These are phyloP conservation scores for Protonemura montana DNA, from an alignment of 2,888 invertebrate genomes.

Conservation along the genomic window DNA sequence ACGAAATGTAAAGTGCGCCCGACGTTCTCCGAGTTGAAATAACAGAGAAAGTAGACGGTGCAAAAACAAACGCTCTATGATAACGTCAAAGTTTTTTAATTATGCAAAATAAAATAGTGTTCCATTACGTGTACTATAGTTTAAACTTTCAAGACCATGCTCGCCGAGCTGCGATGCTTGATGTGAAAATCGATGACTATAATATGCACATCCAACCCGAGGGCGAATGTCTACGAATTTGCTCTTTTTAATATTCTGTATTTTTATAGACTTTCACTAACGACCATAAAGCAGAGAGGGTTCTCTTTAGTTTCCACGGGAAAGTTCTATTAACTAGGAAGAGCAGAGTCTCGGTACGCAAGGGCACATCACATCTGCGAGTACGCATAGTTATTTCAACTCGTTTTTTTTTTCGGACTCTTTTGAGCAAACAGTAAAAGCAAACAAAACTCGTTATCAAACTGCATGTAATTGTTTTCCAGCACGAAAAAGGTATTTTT, in stretches of 20 bases:
- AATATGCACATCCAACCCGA: no score
- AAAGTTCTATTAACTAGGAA: background rate
- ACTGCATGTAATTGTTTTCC: background rate
- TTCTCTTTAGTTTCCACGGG: background rate
- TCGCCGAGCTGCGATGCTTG: background rate
- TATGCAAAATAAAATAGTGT: background rate
- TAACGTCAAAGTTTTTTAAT: background rate
- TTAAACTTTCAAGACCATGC: background rate
- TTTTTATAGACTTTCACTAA: slow-evolving; percentile 17
- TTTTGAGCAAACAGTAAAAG: background rate
- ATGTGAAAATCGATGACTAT: background rate
- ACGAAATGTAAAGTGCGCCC: background rate
- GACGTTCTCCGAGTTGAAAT: background rate
- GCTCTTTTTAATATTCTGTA: slow-evolving; percentile 24
- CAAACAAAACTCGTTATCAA: background rate
- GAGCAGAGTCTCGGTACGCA: background rate
- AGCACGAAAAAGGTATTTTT: background rate
- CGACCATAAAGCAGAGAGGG: slow-evolving; percentile 1
- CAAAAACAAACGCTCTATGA: background rate
- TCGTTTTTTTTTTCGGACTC: background rate
- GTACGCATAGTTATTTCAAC: background rate
- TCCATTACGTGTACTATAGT: background rate
- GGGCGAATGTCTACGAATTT: slow-evolving; percentile 20
- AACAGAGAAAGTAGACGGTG: background rate
- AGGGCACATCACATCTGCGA: background rate